Evolutionary conservation across 2,888 invertebrate genomes (phyloP), one percentile per base, ranked within the genome.

Genomic region (Antheraea assamensis): DNA sequence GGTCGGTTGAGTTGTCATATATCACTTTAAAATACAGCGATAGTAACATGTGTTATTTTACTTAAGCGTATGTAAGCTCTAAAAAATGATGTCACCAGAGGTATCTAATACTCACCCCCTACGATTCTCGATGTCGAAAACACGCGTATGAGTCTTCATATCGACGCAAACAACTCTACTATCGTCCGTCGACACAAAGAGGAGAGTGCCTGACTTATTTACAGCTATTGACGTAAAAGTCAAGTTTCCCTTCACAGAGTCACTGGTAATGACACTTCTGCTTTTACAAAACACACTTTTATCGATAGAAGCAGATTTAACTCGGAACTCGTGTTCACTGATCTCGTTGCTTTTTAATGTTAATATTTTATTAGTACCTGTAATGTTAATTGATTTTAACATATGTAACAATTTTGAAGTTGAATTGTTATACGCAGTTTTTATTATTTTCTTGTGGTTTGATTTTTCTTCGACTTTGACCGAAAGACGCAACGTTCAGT

Each of bases 161-260:
- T 93, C 92, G 2, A 94, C 82, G 70, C 92, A 91, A 0, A 94
- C 86, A 1, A 95, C 87, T 5, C 94, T 80, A 68, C 92, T 90
- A 70, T 95, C 94, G 73, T 94, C 88, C 0, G 95, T 95, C 0
- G 94, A 89, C 2, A 94, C 88, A 71, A 95, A 95, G 74, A 95
- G 77, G 19, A 93, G 80, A 0, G 91, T 87, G 0, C 94, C 93
- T 21, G 89, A 87, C 76, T 91, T 91, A 76, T 93, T 94, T 13
- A 94, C 91, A 0, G 90, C 90, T 64, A 91, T 87, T 13, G 91
- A 85, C 27, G 90, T 75, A 75, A 94, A 94, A 1, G 79, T 79
- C n/a, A 92, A 76, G 10, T 88, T 86, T 15, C 88, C 88, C 70
- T 90, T 92, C 1, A 94, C 82, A 0, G 87, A 87, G 1, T 87